phyloP scores from a whole-genome alignment of 2,113 vertebrate genomes.

The Abramis brama region DNA sequence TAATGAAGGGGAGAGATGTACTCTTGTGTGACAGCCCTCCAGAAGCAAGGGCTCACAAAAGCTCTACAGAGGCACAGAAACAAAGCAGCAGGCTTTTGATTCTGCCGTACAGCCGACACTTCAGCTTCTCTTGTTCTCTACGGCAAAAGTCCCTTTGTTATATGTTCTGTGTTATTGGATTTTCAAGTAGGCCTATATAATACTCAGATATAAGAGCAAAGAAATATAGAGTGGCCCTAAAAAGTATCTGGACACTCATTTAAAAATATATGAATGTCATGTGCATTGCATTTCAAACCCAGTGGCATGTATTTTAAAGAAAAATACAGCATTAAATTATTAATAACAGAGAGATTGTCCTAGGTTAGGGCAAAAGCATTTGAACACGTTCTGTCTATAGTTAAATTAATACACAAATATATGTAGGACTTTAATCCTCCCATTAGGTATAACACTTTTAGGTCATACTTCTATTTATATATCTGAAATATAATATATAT shows the following conservation, averaged over 20 bases:
- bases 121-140: conserved; percentile 47
- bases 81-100: conserved; percentile 56
- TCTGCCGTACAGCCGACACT: conserved; percentile 45
- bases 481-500: too few species aligned
- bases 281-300: background rate
- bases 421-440: too few species aligned
- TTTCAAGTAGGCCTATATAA: conserved; percentile 5
- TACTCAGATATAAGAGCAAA: background rate
- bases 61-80: conserved; percentile 37
- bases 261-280: background rate
- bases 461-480: too few species aligned
- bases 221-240: background rate
- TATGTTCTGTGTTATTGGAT: conserved; percentile 22
- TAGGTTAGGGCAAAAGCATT: background rate
- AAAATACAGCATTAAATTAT: background rate
- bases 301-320: background rate
- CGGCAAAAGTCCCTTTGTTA: conserved; percentile 53
- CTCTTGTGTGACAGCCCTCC: conserved; percentile 61
- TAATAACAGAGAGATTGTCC: background rate
- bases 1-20: conserved; percentile 64
- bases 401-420: background rate
- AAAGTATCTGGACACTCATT: background rate
- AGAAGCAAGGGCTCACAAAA: conserved; percentile 51
- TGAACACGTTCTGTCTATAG: background rate
- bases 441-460: too few species aligned